Evolutionary conservation across 2,113 vertebrate species (phyloP).

Genomic region (Passer domesticus): DNA sequence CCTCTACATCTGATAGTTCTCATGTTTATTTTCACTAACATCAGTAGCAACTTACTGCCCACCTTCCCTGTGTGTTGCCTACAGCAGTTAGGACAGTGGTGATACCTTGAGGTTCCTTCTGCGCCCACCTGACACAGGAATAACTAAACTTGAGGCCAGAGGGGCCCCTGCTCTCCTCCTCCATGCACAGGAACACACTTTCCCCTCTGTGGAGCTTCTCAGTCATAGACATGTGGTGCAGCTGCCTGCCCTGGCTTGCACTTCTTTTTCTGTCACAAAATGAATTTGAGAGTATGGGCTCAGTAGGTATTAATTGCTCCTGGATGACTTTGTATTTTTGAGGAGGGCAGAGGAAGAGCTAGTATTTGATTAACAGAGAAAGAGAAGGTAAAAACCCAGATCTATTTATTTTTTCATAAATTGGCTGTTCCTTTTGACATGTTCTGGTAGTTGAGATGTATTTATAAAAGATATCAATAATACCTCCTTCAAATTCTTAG

Average conservation of each 20-base stretch:
- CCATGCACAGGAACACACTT: not conserved
- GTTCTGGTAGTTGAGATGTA: not conserved
- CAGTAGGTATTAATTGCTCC: not conserved
- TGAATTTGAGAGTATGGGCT: not conserved
- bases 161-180: not conserved
- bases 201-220: not conserved
- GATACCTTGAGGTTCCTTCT: not conserved
- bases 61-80: not conserved
- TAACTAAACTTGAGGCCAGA: not conserved
- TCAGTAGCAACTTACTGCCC: not conserved
- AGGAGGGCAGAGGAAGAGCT: not conserved
- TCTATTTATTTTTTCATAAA: not conserved
- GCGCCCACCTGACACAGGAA: not conserved
- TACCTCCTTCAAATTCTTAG: not conserved
- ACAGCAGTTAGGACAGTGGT: not conserved
- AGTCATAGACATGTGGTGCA: fast-evolving
- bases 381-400: not conserved
- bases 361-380: not conserved
- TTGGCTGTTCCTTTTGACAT: not conserved
- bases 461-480: not conserved
- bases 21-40: fast-evolving
- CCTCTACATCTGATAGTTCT: not conserved
- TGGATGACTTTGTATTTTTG: not conserved
- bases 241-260: not conserved
- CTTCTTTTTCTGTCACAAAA: not conserved